phyloP scores from a whole-genome alignment of 2,797 vertebrate genomes.

The Myotis myotis region DNA sequence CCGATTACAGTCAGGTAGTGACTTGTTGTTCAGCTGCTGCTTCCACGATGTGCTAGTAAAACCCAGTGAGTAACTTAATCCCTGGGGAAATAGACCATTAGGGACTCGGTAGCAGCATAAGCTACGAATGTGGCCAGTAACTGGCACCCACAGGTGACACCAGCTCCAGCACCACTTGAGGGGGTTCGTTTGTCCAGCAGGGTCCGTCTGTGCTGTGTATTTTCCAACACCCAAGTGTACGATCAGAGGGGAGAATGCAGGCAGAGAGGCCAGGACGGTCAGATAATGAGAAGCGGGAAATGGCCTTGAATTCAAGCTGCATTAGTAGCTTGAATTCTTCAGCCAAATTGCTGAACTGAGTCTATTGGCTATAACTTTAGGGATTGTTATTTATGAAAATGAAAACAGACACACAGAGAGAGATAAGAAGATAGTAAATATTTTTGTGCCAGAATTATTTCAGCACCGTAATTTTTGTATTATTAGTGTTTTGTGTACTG shows the following conservation, averaged over 20 bases:
- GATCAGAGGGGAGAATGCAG: background rate
- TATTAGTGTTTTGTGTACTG: background rate
- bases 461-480: background rate
- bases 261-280: background rate
- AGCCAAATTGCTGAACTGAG: background rate
- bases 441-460: constrained; percentile 30
- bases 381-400: background rate
- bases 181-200: background rate
- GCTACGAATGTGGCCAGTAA: background rate
- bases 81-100: background rate
- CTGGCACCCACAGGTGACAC: background rate
- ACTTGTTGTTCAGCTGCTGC: background rate
- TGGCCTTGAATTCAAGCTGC: background rate
- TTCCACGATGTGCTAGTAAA: background rate
- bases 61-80: background rate
- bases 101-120: background rate
- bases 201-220: background rate
- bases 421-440: background rate
- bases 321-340: background rate
- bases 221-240: background rate
- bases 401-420: background rate
- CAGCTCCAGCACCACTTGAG: background rate
- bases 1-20: background rate
- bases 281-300: background rate
- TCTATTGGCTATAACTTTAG: background rate